Evolutionary conservation across 2,888 invertebrate species (phyloP).

Genomic region (Coremacera marginata): DNA sequence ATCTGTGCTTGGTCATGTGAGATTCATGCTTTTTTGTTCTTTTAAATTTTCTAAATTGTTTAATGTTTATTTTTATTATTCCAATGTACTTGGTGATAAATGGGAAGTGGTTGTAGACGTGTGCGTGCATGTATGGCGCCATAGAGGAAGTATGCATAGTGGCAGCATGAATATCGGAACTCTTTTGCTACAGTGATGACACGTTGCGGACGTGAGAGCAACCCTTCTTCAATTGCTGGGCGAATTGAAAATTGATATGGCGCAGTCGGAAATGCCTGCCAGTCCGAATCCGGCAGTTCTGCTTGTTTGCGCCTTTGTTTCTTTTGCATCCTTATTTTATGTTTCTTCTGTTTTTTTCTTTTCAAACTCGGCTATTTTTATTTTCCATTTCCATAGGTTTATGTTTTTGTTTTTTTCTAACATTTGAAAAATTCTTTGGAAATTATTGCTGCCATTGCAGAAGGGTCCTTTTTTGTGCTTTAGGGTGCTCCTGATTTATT

Average conservation of each 20-base stretch:
- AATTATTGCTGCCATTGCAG: slow-evolving; percentile 2
- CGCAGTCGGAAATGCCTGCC: slow-evolving; percentile 48
- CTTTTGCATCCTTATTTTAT: not conserved
- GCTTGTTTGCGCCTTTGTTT: slow-evolving; percentile 6
- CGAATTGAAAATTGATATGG: slow-evolving; percentile 66
- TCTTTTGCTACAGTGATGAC: slow-evolving; percentile 13
- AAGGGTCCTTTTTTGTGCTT: not conserved
- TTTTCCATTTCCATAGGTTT: slow-evolving; percentile 41
- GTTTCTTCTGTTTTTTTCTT: slow-evolving; percentile 18
- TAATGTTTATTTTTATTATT: slow-evolving; percentile 18
- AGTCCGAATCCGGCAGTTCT: slow-evolving; percentile 33
- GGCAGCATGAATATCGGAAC: not conserved
- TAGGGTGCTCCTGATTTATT: slow-evolving; percentile 61
- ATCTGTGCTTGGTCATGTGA: not conserved
- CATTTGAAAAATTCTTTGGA: not conserved
- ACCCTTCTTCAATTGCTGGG: slow-evolving; percentile 41
- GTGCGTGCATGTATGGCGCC: not conserved
- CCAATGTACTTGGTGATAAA: slow-evolving; percentile 57
- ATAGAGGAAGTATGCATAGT: not conserved
- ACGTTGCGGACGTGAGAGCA: slow-evolving; percentile 3
- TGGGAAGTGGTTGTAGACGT: slow-evolving; percentile 59
- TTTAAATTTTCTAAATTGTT: not conserved
- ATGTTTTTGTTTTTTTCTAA: slow-evolving; percentile 25
- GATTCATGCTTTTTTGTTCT: slow-evolving; percentile 6
- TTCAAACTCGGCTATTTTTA: slow-evolving; percentile 49